Base-by-base conservation (phyloP, 2,113 vertebrate species). In the Tachysurus fulvidraco region DNA sequence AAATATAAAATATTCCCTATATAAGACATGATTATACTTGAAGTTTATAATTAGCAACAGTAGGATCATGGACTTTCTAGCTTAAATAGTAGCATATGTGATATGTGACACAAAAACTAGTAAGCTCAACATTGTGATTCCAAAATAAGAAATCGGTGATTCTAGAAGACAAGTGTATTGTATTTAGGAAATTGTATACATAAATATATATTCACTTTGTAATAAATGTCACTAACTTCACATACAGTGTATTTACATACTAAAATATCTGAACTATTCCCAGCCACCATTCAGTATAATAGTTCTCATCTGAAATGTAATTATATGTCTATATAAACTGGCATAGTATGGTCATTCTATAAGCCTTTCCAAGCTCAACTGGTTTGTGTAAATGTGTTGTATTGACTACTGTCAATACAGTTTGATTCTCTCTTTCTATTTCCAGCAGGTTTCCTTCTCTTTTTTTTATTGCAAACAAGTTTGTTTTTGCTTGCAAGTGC, bases 391-490 rank as follows among this genome's bases (percentile, higher is more conserved):
- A 50, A 59, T 52, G 28, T 50, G 74, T 77, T 52, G n/a, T 6
- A 52, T 17, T 69, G 25, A 36, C 36, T 2, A 36, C 36, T 36
- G 4, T 80, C 12, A 82, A 41, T 60, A 17, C 55, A 10, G 3
- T 69, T 83, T 87, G 81, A 62, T 52, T 54, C 16, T 62, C 13
- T 60, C 14, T 50, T 59, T 87, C 16, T 23, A 12, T 46, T 86
- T 69, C 86, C 74, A 87, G 64, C 69, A 90, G 91, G 88, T 59
- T 83, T 89, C 74, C 71, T 93, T 76, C 57, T n/a, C 55, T 83
- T 92, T 55, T 60, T 94, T 50, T 82, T 93, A 2, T 64, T 93
- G 19, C 93, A 93, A 90, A 80, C 93, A 12, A 90, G 92, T 83
- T 83, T 93, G 64, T 78, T 83, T 60, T 89, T 84, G 46, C 65